phyloP scores from a whole-genome alignment of 2,888 invertebrate genomes.

The Melipona beecheii region DNA sequence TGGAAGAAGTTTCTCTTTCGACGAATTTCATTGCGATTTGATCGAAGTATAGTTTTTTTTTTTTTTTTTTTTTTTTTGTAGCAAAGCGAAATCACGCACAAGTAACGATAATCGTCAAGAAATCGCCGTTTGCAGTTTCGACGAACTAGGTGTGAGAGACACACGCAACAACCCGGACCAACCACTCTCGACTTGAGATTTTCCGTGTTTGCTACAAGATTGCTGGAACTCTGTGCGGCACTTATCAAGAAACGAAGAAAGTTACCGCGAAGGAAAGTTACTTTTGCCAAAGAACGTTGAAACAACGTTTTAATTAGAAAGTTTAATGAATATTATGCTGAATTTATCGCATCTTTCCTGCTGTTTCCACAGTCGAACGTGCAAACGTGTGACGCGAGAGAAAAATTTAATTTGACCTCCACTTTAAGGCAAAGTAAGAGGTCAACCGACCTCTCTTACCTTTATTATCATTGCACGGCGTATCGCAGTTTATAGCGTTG shows the following conservation, averaged over 20 bases:
- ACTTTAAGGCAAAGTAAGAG: too few relatives aligned
- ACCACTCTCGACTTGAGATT: background rate
- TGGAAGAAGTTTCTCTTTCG: too few relatives aligned
- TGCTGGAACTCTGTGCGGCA: background rate
- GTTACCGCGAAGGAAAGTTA: background rate
- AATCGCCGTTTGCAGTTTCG: too few relatives aligned
- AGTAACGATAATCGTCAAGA: too few relatives aligned
- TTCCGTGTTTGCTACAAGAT: background rate
- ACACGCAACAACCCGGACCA: too few relatives aligned
- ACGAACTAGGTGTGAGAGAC: background rate
- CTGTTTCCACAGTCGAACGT: background rate
- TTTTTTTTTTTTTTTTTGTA: too few relatives aligned
- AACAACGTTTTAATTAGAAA: background rate
- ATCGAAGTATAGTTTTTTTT: too few relatives aligned
- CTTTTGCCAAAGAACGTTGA: background rate
- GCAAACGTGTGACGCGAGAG: background rate
- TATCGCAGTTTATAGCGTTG: too few relatives aligned
- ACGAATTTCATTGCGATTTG: too few relatives aligned
- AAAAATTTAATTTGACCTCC: background rate
- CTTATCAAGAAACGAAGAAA: background rate
- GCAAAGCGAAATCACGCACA: too few relatives aligned
- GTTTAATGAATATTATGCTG: background rate
- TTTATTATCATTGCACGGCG: background rate
- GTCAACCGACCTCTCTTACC: background rate
- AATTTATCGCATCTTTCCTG: background rate